These are phyloP conservation scores for Hypanus sabinus DNA, from an alignment of 2,113 vertebrate species.

Conservation along the genomic window DNA sequence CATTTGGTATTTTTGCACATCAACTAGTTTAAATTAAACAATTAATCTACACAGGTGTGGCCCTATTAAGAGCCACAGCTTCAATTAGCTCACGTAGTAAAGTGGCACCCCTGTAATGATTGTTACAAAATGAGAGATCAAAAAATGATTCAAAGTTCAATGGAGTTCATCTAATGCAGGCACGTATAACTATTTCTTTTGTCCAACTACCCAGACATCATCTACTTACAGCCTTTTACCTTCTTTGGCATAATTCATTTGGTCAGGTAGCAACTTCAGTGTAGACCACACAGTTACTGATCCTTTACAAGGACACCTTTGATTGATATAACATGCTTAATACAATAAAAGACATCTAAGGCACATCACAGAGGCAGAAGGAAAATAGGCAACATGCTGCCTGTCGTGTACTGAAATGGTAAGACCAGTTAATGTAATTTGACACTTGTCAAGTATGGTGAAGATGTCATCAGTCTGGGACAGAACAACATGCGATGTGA, in stretches of 20 bases:
- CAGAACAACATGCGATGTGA: no score
- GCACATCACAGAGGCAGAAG: no score
- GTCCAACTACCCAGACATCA: background rate
- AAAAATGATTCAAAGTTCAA: background rate
- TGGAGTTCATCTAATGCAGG: background rate
- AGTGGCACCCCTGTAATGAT: background rate
- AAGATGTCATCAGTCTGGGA: no score
- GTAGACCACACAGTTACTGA: no score
- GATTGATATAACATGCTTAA: no score
- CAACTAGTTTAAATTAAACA: background rate
- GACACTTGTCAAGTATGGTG: no score
- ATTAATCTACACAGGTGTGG: background rate
- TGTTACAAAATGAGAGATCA: background rate
- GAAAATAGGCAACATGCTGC: no score
- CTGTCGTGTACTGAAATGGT: no score
- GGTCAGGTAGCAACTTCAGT: no score
- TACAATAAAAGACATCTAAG: no score
- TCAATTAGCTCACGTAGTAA: background rate
- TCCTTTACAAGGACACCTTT: no score
- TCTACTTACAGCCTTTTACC: background rate
- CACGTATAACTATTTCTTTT: background rate
- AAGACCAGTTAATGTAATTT: no score
- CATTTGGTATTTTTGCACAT: background rate
- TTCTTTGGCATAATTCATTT: background rate
- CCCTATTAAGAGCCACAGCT: background rate